Evolutionary conservation across 30 jellyfish, hydroid and myxozoan genomes (phyloP).

Genomic region (Hydractinia echinata): DNA sequence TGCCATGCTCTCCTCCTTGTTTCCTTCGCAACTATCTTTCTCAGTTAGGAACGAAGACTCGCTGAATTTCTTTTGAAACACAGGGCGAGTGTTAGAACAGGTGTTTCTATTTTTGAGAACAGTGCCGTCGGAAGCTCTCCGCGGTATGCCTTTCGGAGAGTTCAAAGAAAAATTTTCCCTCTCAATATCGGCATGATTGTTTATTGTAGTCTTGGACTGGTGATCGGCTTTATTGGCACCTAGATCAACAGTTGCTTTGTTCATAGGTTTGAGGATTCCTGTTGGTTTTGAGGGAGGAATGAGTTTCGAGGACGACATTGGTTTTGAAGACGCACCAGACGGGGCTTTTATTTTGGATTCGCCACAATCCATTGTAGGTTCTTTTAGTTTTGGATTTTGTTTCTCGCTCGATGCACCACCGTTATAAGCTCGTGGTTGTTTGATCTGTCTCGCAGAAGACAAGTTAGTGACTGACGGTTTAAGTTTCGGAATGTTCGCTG

Average conservation of each 20-base stretch:
- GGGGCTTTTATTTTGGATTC: too few species aligned
- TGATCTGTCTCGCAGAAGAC: too few species aligned
- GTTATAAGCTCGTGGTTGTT: too few species aligned
- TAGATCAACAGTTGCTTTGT: not conserved
- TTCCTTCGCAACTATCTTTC: not conserved
- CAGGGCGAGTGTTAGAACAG: not conserved
- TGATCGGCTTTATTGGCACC: not conserved
- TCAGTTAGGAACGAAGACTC: not conserved
- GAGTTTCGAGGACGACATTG: too few species aligned
- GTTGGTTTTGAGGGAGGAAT: too few species aligned
- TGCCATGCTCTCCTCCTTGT: not conserved
- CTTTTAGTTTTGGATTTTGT: too few species aligned
- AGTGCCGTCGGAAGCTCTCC: not conserved
- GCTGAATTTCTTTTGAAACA: not conserved
- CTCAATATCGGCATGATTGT: not conserved
- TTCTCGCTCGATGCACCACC: too few species aligned
- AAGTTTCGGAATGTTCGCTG: not conserved
- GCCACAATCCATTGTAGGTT: too few species aligned
- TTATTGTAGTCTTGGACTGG: not conserved
- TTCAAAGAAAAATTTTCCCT: not conserved
- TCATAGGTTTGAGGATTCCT: not conserved
- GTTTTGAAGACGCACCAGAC: too few species aligned
- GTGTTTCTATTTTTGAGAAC: not conserved
- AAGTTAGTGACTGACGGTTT: not conserved
- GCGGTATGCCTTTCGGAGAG: not conserved